Percentiles rank a stretch among this genome's conserved stretches.
These are phyloP conservation scores for Hypolimnas misippus DNA, from an alignment of 2,888 invertebrate species.

Conservation along the genomic window DNA sequence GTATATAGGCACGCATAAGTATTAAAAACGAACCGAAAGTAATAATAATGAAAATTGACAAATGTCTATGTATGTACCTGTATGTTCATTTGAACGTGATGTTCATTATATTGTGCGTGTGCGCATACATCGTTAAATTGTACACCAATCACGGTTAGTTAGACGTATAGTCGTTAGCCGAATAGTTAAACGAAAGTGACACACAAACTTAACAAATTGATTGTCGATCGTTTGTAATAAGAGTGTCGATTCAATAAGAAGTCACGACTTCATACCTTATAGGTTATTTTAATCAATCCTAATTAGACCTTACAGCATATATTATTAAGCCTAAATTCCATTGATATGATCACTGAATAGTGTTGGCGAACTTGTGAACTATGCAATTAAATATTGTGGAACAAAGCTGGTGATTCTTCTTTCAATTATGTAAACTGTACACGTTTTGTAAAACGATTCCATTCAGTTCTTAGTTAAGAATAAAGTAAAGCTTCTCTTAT, in stretches of 20 bases:
- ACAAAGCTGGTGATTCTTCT: conserved; percentile 9
- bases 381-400: conserved; percentile 9
- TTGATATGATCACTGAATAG: neutral
- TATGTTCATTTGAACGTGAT: neutral
- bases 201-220: conserved; percentile 44
- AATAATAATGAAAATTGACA: no score
- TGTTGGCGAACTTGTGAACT: conserved; percentile 6
- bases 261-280: conserved; percentile 20
- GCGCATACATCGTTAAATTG: neutral
- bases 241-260: conserved; percentile 20
- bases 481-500: neutral
- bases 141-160: neutral
- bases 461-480: neutral
- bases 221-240: conserved; percentile 42
- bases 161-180: no score
- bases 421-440: conserved; percentile 5
- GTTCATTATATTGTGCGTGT: neutral
- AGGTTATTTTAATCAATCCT: neutral
- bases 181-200: conserved; percentile 39
- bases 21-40: no score
- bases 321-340: neutral
- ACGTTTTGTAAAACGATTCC: conserved; percentile 2
- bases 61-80: neutral
- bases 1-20: no score
- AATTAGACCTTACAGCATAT: neutral